Conservation (phyloP, 2,797 vertebrate species). For the Strix occidentalis region DNA sequence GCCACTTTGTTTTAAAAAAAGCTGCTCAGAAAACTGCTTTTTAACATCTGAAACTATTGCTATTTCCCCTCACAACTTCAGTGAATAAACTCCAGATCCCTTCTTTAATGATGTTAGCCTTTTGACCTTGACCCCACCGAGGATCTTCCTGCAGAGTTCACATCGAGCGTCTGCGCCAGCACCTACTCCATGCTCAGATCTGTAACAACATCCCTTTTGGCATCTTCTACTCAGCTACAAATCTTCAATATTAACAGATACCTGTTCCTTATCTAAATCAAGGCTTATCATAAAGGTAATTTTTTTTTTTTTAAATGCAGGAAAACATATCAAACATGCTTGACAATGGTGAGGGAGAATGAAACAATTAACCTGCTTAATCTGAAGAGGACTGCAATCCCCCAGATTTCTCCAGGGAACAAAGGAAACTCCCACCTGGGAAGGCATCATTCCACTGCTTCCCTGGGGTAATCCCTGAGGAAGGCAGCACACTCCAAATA, state of each 20-base stretch:
- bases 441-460: not conserved
- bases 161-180: fast-evolving
- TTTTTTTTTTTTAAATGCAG: not conserved
- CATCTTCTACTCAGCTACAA: not conserved
- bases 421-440: not conserved
- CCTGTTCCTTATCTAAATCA: not conserved
- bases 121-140: not conserved
- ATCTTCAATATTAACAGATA: not conserved
- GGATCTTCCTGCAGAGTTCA: too few species aligned
- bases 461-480: not conserved
- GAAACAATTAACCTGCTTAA: not conserved
- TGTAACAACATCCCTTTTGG: not conserved
- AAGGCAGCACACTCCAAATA: fast-evolving
- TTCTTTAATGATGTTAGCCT: fast-evolving
- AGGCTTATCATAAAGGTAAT: not conserved
- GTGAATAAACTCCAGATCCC: not conserved
- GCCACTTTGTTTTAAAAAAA: not conserved
- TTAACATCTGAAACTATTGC: not conserved
- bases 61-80: not conserved
- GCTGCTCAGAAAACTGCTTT: fast-evolving
- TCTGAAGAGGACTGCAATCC: not conserved
- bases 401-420: not conserved
- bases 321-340: not conserved
- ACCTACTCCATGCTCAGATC: too few species aligned
- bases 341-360: fast-evolving